Evolutionary conservation across 2,888 invertebrate genomes (phyloP).

Genomic region (Galerucella nymphaeae): DNA sequence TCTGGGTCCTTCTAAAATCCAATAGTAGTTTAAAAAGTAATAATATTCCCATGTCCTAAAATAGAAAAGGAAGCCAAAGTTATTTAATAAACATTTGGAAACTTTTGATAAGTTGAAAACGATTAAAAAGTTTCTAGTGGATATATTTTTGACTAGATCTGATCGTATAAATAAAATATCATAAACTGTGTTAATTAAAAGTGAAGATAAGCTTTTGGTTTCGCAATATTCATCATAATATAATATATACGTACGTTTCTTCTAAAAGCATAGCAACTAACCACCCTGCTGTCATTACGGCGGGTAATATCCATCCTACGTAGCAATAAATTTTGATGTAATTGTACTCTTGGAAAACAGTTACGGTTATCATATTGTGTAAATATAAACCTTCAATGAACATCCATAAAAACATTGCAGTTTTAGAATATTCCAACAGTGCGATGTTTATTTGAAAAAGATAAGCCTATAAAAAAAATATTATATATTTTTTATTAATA

Average conservation of each 20-base stretch:
- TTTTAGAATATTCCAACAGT: constrained; percentile 87
- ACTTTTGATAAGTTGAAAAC: not conserved
- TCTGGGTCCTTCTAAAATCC: constrained; percentile 92
- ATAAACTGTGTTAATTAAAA: not conserved
- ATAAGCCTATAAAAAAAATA: constrained; percentile 45
- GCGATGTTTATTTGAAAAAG: constrained; percentile 50
- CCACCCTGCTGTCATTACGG: constrained; percentile 77
- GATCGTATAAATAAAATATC: not conserved
- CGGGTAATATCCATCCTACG: constrained; percentile 81
- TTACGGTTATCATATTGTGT: constrained; percentile 84
- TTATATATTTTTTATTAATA: too few relatives aligned
- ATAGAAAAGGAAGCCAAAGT: constrained; percentile 19
- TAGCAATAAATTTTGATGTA: constrained; percentile 72
- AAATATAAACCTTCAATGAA: constrained; percentile 93
- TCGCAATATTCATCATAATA: not conserved
- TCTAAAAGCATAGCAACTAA: constrained; percentile 68
- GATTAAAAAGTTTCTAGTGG: constrained; percentile 6
- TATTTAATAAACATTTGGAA: constrained; percentile 21
- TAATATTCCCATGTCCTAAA: constrained; percentile 80
- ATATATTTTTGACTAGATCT: not conserved
- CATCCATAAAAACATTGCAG: constrained; percentile 97
- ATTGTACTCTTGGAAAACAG: constrained; percentile 75
- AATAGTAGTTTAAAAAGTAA: constrained; percentile 82
- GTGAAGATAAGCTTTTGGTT: not conserved
- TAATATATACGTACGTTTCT: constrained; percentile 55